A percentile compares a stretch with the other conserved stretches of the same genome.
Evolutionary conservation across 2,113 vertebrate species (phyloP).

Genomic region (Brachypteracias leptosomus): DNA sequence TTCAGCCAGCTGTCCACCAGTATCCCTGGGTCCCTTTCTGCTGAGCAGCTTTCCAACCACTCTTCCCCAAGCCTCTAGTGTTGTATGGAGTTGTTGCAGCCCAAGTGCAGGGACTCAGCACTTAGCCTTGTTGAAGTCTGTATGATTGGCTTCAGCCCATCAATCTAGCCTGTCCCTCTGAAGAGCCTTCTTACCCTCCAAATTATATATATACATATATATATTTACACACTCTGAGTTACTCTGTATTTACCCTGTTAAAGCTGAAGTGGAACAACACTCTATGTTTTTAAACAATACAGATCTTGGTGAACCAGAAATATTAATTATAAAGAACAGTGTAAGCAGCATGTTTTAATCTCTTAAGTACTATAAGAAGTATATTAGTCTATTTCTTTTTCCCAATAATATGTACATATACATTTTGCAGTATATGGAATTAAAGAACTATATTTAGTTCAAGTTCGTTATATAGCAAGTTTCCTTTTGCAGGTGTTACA

Average conservation of each 20-base stretch:
- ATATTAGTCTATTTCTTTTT: not conserved
- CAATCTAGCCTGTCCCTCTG: too few relatives aligned
- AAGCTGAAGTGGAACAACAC: not conserved
- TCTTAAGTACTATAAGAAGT: not conserved
- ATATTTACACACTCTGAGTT: not conserved
- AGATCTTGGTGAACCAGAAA: not conserved
- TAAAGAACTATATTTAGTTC: not conserved
- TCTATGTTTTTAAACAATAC: not conserved
- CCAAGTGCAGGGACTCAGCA: too few relatives aligned
- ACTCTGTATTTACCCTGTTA: not conserved
- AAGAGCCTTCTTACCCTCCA: too few relatives aligned
- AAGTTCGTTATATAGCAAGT: not conserved
- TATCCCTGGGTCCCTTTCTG: too few relatives aligned
- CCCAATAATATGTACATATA: fast-evolving
- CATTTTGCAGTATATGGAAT: not conserved
- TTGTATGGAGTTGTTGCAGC: too few relatives aligned
- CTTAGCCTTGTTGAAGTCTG: too few relatives aligned
- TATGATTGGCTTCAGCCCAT: too few relatives aligned
- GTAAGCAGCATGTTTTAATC: not conserved
- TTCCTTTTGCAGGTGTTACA: not conserved
- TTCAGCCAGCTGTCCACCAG: too few relatives aligned
- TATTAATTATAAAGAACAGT: not conserved
- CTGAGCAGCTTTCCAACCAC: too few relatives aligned
- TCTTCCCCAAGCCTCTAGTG: too few relatives aligned
- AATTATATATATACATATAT: too few relatives aligned